Base-by-base conservation (phyloP, 2,113 vertebrate species). In the Choloepus hoffmanni region DNA sequence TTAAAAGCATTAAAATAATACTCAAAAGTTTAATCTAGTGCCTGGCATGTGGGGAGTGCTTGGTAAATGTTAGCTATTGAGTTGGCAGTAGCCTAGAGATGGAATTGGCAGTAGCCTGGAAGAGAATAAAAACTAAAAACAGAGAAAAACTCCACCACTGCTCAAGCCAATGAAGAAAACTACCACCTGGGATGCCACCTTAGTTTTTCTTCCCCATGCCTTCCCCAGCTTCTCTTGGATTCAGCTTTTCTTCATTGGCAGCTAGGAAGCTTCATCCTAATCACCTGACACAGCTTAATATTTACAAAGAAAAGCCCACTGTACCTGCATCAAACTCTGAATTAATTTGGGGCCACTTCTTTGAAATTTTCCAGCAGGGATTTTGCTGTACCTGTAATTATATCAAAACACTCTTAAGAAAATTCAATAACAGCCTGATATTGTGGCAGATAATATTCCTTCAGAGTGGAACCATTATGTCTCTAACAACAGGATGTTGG, bases 301-400 rank as follows among this genome's bases (percentile, higher is more conserved):
- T 90, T 81, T 79, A n/a, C 60, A 21, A 40, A 63, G 45, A 40
- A 82, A 81, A 92, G 78, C 50, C 10, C 74, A 30, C 82, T 95
- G 90, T 48, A 89, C 72, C 65, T 96, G 3, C 24, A 95, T 94
- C 89, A 87, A 77, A 92, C 23, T 93, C 76, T 91, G 24, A 76
- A 68, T 90, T 96, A 92, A 74, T 95, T 92, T 78, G 94, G 87
- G 67, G 91, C 79, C 94, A 94, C 40, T n/a, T 92, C 74, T 96
- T 97, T 94, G 77, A 85, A 98, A 97, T 89, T 95, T 95, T 48
- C 26, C 79, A 83, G 70, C 67, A 83, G 73, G 62, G 45, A 95
- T 85, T 96, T 96, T 96, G 16, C 95, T 95, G 45, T 14, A 3
- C 63, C 85, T 89, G 24, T 88, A 96, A 96, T 95, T 97, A 96